Conservation (phyloP, 2,888 invertebrate genomes). For the Ormyrus labotus region DNA sequence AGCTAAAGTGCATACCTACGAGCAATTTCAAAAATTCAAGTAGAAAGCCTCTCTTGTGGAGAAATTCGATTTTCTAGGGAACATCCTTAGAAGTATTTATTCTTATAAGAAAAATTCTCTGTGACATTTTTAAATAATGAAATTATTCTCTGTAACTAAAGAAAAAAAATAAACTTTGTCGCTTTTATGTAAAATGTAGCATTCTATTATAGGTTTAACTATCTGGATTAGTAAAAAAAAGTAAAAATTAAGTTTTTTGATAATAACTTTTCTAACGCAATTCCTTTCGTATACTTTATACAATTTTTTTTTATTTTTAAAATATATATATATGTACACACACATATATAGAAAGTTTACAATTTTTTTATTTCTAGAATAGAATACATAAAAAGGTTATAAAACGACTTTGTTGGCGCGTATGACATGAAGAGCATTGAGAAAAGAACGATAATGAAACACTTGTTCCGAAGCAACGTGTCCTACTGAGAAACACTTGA, state of each 20-base stretch:
- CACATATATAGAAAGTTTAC: too few species aligned
- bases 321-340: not conserved
- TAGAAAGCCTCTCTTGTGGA: too few species aligned
- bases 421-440: conserved; percentile 82
- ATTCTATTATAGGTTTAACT: not conserved
- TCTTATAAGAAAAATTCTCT: not conserved
- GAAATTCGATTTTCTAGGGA: too few species aligned
- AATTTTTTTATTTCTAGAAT: too few species aligned
- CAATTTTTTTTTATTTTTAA: conserved; percentile 2
- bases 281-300: not conserved
- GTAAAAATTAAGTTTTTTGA: not conserved
- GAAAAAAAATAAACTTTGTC: too few species aligned
- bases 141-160: too few species aligned
- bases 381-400: conserved; percentile 5
- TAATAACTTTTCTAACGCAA: not conserved
- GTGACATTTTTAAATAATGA: not conserved
- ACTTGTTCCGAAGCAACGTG: conserved; percentile 81
- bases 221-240: not conserved
- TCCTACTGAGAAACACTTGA: conserved; percentile 85
- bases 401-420: conserved; percentile 70
- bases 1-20: too few species aligned
- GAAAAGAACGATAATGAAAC: conserved; percentile 84
- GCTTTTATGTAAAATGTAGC: too few species aligned
- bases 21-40: too few species aligned
- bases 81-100: too few species aligned